These are phyloP conservation scores for Sarcophaga subvicina DNA, from an alignment of 2,888 invertebrate genomes.

Conservation along the genomic window DNA sequence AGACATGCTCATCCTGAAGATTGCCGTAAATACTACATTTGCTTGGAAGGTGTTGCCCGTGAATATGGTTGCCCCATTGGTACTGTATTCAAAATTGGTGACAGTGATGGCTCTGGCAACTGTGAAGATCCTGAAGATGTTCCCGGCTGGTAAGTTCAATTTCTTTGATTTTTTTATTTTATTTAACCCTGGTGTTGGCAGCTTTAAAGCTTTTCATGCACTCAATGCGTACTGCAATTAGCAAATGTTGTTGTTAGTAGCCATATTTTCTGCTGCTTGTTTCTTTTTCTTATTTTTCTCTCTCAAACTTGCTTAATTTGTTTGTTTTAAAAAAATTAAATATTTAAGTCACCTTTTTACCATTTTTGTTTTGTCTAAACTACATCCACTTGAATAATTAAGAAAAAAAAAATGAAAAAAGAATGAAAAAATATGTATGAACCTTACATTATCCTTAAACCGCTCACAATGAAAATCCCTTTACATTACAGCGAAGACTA, in stretches of 20 bases:
- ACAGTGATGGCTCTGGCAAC: slow-evolving; percentile 94
- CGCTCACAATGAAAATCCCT: slow-evolving; percentile 80
- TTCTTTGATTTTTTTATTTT: background rate
- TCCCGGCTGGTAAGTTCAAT: slow-evolving; percentile 93
- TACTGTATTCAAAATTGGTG: slow-evolving; percentile 97
- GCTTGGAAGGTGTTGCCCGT: slow-evolving; percentile 93
- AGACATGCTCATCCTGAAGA: slow-evolving; percentile 97
- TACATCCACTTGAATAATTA: slow-evolving; percentile 38
- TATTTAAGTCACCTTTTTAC: slow-evolving; percentile 15
- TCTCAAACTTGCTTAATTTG: slow-evolving; percentile 35
- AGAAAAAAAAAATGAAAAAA: slow-evolving; percentile 25
- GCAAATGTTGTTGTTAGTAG: background rate
- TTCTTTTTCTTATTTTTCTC: slow-evolving; percentile 1
- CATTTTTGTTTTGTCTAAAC: slow-evolving; percentile 16
- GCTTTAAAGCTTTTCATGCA: slow-evolving; percentile 34
- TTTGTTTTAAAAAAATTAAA: slow-evolving; percentile 34
- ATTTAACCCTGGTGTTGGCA: slow-evolving; percentile 40
- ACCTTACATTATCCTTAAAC: slow-evolving; percentile 76
- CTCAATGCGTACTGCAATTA: background rate
- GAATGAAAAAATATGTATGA: slow-evolving; percentile 16
- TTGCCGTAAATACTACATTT: slow-evolving; percentile 97
- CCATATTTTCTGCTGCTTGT: background rate
- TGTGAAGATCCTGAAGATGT: slow-evolving; percentile 98
- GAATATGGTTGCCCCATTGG: slow-evolving; percentile 98
- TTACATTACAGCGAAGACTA: slow-evolving; percentile 94